phyloP scores from a whole-genome alignment of 2,797 vertebrate genomes.

The Mus minutoides region DNA sequence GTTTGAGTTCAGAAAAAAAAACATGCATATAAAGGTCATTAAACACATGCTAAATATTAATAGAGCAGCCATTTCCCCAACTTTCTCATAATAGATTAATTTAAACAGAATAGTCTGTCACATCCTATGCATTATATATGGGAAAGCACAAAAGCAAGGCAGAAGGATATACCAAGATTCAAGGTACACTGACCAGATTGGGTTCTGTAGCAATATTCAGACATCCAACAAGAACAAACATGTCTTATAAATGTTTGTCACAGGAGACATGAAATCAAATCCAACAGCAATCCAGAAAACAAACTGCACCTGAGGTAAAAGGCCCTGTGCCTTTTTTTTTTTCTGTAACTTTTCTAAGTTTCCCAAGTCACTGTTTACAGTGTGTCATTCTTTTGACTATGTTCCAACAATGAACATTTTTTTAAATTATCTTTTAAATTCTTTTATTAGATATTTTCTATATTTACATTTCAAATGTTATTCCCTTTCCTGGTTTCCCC shows the following conservation, averaged over 20 bases:
- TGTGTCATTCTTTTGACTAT: background rate
- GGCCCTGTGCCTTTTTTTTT: background rate
- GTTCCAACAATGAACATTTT: background rate
- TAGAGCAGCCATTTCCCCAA: background rate
- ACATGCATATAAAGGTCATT: background rate
- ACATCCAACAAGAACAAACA: background rate
- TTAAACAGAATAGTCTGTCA: background rate
- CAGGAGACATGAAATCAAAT: background rate
- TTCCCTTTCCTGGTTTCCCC: no score
- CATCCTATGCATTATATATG: background rate
- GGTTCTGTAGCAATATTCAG: background rate
- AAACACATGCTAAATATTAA: background rate
- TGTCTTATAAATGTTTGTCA: background rate
- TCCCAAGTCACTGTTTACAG: background rate
- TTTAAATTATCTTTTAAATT: no score
- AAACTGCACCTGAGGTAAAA: background rate
- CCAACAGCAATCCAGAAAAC: background rate
- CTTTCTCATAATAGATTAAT: background rate
- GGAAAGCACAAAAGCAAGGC: background rate
- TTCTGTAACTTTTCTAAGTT: background rate
- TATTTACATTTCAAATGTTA: no score
- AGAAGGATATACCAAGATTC: background rate
- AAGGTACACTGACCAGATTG: background rate
- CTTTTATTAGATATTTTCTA: no score
- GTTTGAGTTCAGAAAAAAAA: background rate